A percentile compares a stretch with the other conserved stretches of the same genome.
Conservation (phyloP, 64 coral and sea anemone genomes). For the Acropora yongei region DNA sequence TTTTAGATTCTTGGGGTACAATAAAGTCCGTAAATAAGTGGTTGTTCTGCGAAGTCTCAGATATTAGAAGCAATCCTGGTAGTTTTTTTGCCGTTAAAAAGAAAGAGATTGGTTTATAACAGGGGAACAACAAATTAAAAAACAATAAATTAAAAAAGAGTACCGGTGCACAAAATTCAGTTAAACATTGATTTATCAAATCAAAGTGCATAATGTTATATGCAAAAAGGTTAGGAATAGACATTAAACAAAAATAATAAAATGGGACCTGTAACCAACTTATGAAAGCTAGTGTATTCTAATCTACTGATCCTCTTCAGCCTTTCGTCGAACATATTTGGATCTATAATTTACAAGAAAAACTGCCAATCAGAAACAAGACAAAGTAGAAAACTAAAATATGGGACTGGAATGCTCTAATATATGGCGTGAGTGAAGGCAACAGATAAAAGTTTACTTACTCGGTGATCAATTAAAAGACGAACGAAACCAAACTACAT, state of each 20-base stretch:
- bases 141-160: neutral
- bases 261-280: neutral
- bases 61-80: too few relatives aligned
- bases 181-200: neutral
- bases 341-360: neutral
- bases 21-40: too few relatives aligned
- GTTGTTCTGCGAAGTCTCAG: too few relatives aligned
- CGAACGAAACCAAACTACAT: neutral
- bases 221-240: neutral
- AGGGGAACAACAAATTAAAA: too few relatives aligned
- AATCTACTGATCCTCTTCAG: neutral
- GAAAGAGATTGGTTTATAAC: too few relatives aligned
- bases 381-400: neutral
- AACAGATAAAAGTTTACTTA: too few relatives aligned
- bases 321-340: neutral
- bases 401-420: too few relatives aligned
- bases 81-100: too few relatives aligned
- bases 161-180: neutral
- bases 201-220: neutral
- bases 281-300: neutral
- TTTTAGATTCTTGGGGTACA: too few relatives aligned
- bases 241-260: neutral
- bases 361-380: neutral
- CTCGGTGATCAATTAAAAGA: neutral
- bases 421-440: too few relatives aligned